Percentiles rank a stretch among this genome's conserved stretches.
phyloP scores from a whole-genome alignment of 1,140 invertebrate genomes.

The Ceratina australensis region DNA sequence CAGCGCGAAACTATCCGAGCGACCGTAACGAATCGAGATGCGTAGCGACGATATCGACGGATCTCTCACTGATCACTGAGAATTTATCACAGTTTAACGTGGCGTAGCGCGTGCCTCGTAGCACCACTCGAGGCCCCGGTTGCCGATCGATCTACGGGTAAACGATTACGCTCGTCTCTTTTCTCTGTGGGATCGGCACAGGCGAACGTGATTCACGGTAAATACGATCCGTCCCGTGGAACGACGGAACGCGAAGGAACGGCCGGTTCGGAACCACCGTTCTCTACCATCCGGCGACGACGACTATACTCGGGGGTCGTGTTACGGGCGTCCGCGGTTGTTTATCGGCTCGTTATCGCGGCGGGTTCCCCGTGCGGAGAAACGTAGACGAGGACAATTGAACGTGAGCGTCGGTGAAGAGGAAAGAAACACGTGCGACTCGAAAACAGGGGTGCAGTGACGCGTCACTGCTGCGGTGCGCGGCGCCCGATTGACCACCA shows the following conservation, averaged over 20 bases:
- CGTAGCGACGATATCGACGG: too few species aligned
- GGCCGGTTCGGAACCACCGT: background rate
- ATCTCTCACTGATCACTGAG: conserved; percentile 55
- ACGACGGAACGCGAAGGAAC: conserved; percentile 13
- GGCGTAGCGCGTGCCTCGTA: conserved; percentile 7
- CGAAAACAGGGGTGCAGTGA: conserved; percentile 75
- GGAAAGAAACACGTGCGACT: conserved; percentile 74
- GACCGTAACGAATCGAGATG: background rate
- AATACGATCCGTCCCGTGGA: background rate
- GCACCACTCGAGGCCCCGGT: conserved; percentile 28
- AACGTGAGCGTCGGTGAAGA: conserved; percentile 64
- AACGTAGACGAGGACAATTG: conserved; percentile 35
- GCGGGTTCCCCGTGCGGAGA: conserved; percentile 57
- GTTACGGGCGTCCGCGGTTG: conserved; percentile 36
- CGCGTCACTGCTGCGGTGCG: conserved; percentile 77
- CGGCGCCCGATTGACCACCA: conserved; percentile 79
- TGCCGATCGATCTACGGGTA: background rate
- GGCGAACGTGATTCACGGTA: background rate
- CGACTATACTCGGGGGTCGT: background rate
- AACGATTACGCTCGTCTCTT: background rate
- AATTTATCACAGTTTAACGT: conserved; percentile 53
- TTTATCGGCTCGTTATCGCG: conserved; percentile 60
- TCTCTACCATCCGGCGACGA: background rate
- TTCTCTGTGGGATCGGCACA: conserved; percentile 16
- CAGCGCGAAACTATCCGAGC: conserved; percentile 1